phyloP scores from a whole-genome alignment of 2,797 vertebrate genomes.

The Garrulus glandarius region DNA sequence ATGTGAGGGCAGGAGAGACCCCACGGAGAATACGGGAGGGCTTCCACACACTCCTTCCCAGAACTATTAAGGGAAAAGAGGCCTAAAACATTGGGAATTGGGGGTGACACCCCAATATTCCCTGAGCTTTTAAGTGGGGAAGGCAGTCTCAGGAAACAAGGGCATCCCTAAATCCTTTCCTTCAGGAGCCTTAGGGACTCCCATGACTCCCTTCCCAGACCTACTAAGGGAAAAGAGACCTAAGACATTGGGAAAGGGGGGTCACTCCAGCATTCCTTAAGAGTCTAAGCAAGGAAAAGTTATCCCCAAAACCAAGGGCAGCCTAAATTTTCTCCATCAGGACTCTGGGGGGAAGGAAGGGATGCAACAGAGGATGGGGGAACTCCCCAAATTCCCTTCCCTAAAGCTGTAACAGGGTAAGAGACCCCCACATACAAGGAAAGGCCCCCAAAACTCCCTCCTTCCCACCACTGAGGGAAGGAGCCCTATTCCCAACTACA shows the following conservation, averaged over 20 bases:
- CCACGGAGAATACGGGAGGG: rapidly evolving
- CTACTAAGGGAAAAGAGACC: rapidly evolving
- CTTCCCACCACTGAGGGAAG: not conserved
- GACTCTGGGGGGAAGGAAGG: not conserved
- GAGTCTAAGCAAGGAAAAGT: rapidly evolving
- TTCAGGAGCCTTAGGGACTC: rapidly evolving
- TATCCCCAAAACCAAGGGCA: not conserved
- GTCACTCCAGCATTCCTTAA: rapidly evolving
- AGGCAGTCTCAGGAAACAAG: not conserved
- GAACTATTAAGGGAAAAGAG: rapidly evolving
- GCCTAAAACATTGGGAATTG: rapidly evolving
- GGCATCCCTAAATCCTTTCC: not conserved
- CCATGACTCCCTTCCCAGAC: rapidly evolving
- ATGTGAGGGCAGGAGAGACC: rapidly evolving
- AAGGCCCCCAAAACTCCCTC: rapidly evolving
- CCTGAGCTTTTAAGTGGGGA: rapidly evolving
- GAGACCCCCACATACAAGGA: rapidly evolving
- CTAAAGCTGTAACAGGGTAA: rapidly evolving
- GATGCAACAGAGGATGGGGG: rapidly evolving
- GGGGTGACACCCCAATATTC: rapidly evolving
- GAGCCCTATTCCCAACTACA: rapidly evolving
- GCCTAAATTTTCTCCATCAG: not conserved
- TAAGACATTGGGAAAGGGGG: rapidly evolving
- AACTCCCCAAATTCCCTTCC: rapidly evolving
- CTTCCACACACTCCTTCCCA: not conserved